These are phyloP conservation scores for Oreotrochilus melanogaster DNA, from an alignment of 2,113 vertebrate species.

Conservation along the genomic window DNA sequence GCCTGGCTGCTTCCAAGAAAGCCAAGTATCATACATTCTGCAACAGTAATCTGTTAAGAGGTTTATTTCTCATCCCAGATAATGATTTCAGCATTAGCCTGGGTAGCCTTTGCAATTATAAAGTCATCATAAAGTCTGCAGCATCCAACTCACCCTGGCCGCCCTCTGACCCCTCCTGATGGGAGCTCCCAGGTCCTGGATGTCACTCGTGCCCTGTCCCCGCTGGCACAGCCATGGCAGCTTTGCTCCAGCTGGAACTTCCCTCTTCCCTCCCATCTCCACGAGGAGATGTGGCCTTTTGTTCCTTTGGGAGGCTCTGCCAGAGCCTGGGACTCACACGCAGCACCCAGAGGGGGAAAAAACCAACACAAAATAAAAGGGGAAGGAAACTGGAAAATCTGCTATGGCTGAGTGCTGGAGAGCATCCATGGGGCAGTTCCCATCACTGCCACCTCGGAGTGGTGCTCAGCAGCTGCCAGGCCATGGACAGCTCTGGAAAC, in stretches of 20 bases:
- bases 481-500: background rate
- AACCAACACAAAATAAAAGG: too few species aligned
- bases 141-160: background rate
- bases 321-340: background rate
- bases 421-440: background rate
- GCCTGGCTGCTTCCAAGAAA: background rate
- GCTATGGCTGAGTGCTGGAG: background rate
- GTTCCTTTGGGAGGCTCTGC: background rate
- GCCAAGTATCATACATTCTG: background rate
- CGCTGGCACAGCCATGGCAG: background rate
- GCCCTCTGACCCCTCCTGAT: too few species aligned
- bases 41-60: background rate
- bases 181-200: too few species aligned
- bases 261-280: too few species aligned
- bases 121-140: background rate
- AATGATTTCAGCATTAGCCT: background rate
- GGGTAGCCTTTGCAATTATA: background rate
- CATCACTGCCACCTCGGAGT: rapidly evolving
- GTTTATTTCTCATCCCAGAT: slow-evolving; percentile 16
- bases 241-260: rapidly evolving
- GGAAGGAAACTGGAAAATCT: background rate
- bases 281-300: rapidly evolving
- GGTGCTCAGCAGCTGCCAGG: background rate
- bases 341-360: background rate
- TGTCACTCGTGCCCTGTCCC: too few species aligned